Evolutionary conservation across 2,888 invertebrate genomes (phyloP).

Genomic region (Polylopha cassiicola): DNA sequence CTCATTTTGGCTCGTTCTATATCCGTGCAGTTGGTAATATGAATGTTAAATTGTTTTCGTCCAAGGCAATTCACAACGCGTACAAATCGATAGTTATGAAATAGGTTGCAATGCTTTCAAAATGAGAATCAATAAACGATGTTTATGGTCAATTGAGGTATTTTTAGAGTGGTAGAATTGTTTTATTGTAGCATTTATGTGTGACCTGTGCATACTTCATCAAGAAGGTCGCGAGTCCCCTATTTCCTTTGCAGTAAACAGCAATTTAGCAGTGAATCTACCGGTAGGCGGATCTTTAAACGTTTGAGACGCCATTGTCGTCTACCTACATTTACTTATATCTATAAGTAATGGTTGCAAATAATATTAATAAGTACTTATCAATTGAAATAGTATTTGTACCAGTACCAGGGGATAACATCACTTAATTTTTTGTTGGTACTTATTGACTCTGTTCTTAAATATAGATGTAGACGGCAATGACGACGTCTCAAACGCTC

Average conservation of each 20-base stretch:
- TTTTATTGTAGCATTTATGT: background rate
- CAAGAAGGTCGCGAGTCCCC: conserved; percentile 11
- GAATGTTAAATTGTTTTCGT: conserved; percentile 13
- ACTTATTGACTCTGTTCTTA: too few species aligned
- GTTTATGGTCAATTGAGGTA: background rate
- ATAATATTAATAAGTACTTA: too few species aligned
- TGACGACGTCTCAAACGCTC: too few species aligned
- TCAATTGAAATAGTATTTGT: too few species aligned
- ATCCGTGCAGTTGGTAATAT: conserved; percentile 11
- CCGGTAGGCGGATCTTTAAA: background rate
- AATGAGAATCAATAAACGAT: background rate
- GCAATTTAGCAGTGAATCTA: background rate
- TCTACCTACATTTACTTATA: too few species aligned
- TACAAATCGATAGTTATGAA: conserved; percentile 2
- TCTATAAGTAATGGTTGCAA: too few species aligned
- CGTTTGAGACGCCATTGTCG: too few species aligned
- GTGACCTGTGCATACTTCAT: conserved; percentile 1
- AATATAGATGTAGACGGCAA: too few species aligned
- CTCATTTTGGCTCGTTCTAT: conserved; percentile 22
- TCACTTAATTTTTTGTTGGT: too few species aligned
- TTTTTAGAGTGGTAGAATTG: background rate
- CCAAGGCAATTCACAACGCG: conserved; percentile 1
- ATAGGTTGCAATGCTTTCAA: background rate
- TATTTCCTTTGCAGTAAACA: conserved; percentile 13
- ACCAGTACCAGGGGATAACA: too few species aligned